Conservation (phyloP, 2,888 invertebrate species). For the Bursaphelenchus okinawaensis region DNA sequence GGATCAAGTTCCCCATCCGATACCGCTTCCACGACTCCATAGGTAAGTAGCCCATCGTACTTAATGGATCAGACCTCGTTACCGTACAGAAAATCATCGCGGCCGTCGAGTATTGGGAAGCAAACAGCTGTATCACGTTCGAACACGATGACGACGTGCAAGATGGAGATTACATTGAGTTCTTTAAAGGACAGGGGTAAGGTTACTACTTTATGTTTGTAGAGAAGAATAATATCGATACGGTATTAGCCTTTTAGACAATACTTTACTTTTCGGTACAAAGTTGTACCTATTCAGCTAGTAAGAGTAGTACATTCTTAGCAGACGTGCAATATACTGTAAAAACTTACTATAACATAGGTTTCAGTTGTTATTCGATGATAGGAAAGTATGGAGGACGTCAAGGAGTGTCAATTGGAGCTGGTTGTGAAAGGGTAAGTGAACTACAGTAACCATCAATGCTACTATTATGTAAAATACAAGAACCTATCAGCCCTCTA, state of each 20-base stretch:
- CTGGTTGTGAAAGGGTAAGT: constrained; percentile 48
- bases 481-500: too few relatives aligned
- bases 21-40: constrained; percentile 53
- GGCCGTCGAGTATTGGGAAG: constrained; percentile 52
- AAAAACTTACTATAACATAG: too few relatives aligned
- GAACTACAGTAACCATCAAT: background rate
- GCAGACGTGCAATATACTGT: too few relatives aligned
- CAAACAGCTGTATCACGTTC: constrained; percentile 50
- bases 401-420: constrained; percentile 56
- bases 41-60: constrained; percentile 21
- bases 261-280: too few relatives aligned
- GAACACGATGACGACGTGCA: constrained; percentile 36
- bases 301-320: too few relatives aligned
- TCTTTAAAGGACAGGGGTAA: constrained; percentile 55
- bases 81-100: constrained; percentile 50
- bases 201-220: constrained; percentile 10
- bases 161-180: constrained; percentile 50
- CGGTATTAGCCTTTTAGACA: too few relatives aligned
- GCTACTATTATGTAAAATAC: background rate
- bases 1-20: constrained; percentile 45
- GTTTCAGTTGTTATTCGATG: constrained; percentile 56
- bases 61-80: constrained; percentile 39
- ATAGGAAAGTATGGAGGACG: constrained; percentile 55
- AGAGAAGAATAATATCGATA: too few relatives aligned
- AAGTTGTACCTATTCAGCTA: too few relatives aligned